Base-by-base conservation (phyloP, 2,797 vertebrate species). In the Melanotaenia boesemani region DNA sequence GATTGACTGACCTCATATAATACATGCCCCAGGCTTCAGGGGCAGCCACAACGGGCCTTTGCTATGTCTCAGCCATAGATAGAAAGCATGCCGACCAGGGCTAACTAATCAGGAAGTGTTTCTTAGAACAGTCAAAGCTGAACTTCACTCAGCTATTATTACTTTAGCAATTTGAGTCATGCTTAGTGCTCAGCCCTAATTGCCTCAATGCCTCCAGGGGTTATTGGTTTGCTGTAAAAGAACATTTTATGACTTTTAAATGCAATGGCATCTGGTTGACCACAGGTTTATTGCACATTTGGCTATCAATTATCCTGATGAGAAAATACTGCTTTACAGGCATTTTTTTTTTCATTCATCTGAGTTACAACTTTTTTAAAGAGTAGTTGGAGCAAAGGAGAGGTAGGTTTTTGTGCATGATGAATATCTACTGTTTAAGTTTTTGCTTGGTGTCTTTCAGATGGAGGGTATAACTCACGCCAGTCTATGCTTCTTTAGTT, bases 1-100 rank as follows among this genome's bases (percentile, higher is more conserved):
- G 83, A 90, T 90, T 79, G 82, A 86, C 77, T 46, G 76, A 52
- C 32, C 59, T 87, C 86, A 86, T 88, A 86, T 86, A 82, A 15
- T 59, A 8, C 1, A 56, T 12, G 76, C 72, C 72, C 44, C 16
- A 2, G 73, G 86, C 68, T 28, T 64, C 30, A 6, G 37, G 6
- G 24, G 72, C 69, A 80, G 58, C 72, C 58, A 10, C 9, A 6
- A 56, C 26, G 57, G 1, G 2, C 67, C 61, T 65, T 63, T 15
- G 66, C 67, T 60, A 50, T 36, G 67, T 71, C 41, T 41, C 60
- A 36, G 37, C 30, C 11, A 32, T 12, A 46, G 72, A 79, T 66
- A 63, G 58, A 70, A 52, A 12, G 20, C 0, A 0, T 59, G 37
- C 34, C n/a, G 71, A 39, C 24, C 63, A 1, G 7, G 64, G 48